Conservation (phyloP, 2,888 invertebrate genomes). For the Ectemnius continuus region DNA sequence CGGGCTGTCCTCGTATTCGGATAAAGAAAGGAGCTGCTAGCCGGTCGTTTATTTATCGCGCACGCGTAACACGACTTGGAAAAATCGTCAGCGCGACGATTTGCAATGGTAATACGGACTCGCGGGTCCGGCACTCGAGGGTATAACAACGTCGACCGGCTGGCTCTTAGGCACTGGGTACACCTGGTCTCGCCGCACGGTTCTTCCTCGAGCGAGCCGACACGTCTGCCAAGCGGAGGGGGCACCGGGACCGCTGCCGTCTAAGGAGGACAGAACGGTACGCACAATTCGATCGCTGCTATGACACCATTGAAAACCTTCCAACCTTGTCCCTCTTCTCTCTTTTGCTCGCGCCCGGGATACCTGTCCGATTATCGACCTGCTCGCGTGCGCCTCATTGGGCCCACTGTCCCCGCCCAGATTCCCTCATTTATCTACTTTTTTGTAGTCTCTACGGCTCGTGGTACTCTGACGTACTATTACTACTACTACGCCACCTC, state of each 20-base stretch:
- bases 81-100: conserved; percentile 49
- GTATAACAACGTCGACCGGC: conserved; percentile 62
- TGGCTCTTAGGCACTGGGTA: conserved; percentile 66
- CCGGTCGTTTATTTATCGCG: conserved; percentile 43
- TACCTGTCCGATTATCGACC: conserved; percentile 31
- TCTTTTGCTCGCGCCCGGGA: conserved; percentile 17
- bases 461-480: conserved; percentile 2
- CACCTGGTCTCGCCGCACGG: conserved; percentile 72
- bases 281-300: conserved; percentile 75
- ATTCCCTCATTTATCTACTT: conserved; percentile 22
- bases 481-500: background rate
- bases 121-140: conserved; percentile 49
- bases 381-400: conserved; percentile 26
- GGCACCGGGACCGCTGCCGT: conserved; percentile 67
- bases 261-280: conserved; percentile 78
- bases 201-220: conserved; percentile 75
- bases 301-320: conserved; percentile 76
- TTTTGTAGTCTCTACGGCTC: conserved; percentile 3
- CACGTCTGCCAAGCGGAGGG: conserved; percentile 66
- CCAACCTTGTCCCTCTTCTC: conserved; percentile 58
- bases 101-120: conserved; percentile 56
- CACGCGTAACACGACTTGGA: conserved; percentile 44
- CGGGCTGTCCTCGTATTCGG: conserved; percentile 15
- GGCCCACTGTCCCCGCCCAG: conserved; percentile 43
- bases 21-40: conserved; percentile 16